Percentiles rank a stretch among this genome's conserved stretches.
These are phyloP conservation scores for Luperina testacea DNA, from an alignment of 2,888 invertebrate genomes.

Conservation along the genomic window DNA sequence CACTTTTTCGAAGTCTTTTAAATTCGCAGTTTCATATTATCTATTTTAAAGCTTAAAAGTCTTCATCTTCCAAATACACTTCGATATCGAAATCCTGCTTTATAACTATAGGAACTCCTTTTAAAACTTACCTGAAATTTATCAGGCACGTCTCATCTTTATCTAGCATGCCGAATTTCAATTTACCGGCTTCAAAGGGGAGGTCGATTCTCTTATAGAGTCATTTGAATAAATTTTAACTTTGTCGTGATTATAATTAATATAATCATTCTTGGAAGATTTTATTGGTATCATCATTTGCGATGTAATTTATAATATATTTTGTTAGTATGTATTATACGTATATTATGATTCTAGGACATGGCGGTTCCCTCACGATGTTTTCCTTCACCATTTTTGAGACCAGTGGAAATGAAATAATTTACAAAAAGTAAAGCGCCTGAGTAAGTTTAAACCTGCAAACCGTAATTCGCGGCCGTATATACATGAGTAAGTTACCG, in stretches of 20 bases:
- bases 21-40: constrained; percentile 39
- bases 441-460: too few species aligned
- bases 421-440: too few species aligned
- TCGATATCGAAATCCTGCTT: constrained; percentile 23
- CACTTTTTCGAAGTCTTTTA: constrained; percentile 44
- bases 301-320: neutral
- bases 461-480: too few species aligned
- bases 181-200: constrained; percentile 40
- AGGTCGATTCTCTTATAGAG: constrained; percentile 12
- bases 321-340: neutral
- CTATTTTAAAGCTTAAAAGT: constrained; percentile 30
- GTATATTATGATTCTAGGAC: too few species aligned
- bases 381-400: too few species aligned
- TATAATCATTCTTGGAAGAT: neutral
- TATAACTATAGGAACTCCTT: constrained; percentile 36
- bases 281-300: constrained; percentile 1
- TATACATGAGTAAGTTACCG: neutral
- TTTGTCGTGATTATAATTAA: constrained; percentile 20
- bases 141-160: constrained; percentile 53
- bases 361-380: too few species aligned
- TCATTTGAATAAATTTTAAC: constrained; percentile 25
- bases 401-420: too few species aligned
- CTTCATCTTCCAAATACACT: constrained; percentile 40
- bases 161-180: constrained; percentile 48
- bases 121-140: constrained; percentile 43